Conservation (phyloP, 1,140 invertebrate genomes). For the Hestina assimilis region DNA sequence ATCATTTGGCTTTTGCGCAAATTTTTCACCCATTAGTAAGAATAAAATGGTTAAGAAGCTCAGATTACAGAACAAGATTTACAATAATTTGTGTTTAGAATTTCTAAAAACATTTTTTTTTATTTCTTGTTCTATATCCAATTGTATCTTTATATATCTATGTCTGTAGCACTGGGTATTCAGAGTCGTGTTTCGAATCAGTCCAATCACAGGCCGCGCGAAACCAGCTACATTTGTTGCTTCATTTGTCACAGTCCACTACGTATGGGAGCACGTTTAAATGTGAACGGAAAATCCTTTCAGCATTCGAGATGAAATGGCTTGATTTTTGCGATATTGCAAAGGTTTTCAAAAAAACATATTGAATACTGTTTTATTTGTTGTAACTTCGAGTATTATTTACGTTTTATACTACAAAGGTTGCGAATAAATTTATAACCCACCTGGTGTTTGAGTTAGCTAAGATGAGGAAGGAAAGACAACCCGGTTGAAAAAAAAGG, state of each 20-base stretch:
- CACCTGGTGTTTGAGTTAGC: no score
- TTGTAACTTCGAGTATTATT: no score
- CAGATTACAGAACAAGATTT: not conserved
- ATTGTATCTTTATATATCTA: not conserved
- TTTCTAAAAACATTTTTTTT: not conserved
- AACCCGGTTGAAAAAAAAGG: no score
- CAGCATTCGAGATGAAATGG: not conserved
- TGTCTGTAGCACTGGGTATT: not conserved
- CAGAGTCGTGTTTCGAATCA: slow-evolving; percentile 13
- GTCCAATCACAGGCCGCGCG: slow-evolving; percentile 28
- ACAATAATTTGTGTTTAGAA: not conserved
- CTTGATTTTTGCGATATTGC: not conserved
- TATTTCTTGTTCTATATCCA: not conserved
- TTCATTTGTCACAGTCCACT: slow-evolving; percentile 26
- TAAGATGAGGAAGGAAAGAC: no score
- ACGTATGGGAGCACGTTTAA: slow-evolving; percentile 19
- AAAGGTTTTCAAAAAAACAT: no score
- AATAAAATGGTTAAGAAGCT: not conserved
- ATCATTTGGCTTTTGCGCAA: no score
- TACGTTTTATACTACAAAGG: no score
- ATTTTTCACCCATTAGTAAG: no score
- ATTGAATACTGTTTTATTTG: no score
- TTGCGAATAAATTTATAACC: no score
- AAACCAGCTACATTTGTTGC: slow-evolving; percentile 22
- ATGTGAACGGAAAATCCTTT: slow-evolving; percentile 7